Percentiles rank a stretch among this genome's conserved stretches.
Conservation (phyloP, 1,140 invertebrate species). For the Lepidurus packardi region DNA sequence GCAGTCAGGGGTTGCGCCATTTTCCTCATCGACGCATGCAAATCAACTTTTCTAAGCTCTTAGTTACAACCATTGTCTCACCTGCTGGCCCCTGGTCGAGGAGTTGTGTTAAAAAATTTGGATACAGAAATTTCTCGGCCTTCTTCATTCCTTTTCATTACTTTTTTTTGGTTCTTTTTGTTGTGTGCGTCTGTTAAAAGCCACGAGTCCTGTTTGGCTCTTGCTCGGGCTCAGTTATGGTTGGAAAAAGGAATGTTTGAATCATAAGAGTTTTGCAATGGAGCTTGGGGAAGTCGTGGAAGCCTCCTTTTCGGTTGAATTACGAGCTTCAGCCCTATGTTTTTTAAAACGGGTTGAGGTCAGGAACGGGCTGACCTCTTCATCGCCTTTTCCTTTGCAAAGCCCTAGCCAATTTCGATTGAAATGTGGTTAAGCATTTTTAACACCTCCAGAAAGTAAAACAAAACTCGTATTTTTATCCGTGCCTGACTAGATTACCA, state of each 20-base stretch:
- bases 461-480: neutral
- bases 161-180: neutral
- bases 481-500: too few relatives aligned
- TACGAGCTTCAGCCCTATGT: conserved; percentile 9
- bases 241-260: conserved; percentile 15
- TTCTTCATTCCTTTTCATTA: neutral
- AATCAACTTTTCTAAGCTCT: neutral
- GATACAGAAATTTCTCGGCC: neutral
- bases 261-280: conserved; percentile 14
- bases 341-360: neutral
- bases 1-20: neutral
- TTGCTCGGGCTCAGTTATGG: neutral
- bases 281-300: neutral
- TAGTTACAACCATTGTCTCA: neutral
- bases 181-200: neutral
- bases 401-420: neutral
- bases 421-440: conserved; percentile 13
- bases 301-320: neutral
- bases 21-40: neutral
- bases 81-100: neutral
- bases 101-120: neutral
- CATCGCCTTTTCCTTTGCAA: neutral
- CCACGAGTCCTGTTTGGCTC: neutral
- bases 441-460: conserved; percentile 2
- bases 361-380: neutral